Evolutionary conservation across 1,140 invertebrate genomes (phyloP).

Genomic region (Conus betulinus): DNA sequence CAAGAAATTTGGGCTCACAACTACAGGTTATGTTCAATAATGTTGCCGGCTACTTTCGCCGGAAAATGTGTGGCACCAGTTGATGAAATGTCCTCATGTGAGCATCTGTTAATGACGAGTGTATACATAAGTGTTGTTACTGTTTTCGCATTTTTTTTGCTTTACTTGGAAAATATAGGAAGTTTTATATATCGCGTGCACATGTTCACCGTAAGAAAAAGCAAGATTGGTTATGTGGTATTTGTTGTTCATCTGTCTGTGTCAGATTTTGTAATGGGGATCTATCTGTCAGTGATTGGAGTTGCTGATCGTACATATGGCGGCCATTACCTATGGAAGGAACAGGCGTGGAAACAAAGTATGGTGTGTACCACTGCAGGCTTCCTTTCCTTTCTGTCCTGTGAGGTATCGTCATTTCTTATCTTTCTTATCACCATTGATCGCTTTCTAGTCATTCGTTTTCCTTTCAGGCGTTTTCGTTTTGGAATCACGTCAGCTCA

Average conservation of each 20-base stretch:
- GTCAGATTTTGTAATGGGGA: not conserved
- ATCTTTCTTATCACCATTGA: conserved; percentile 1
- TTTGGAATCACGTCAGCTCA: not conserved
- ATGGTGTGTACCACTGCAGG: not conserved
- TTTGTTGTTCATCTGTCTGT: not conserved
- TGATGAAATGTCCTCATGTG: conserved; percentile 52
- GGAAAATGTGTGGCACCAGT: conserved; percentile 25
- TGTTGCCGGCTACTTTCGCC: conserved; percentile 30
- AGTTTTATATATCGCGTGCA: conserved; percentile 45
- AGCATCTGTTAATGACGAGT: conserved; percentile 42
- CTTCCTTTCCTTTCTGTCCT: not conserved
- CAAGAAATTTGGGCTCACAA: conserved; percentile 36
- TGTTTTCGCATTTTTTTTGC: conserved; percentile 45
- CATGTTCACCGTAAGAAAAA: conserved; percentile 8
- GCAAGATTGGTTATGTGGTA: conserved; percentile 23
- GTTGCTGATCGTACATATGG: not conserved
- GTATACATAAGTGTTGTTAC: conserved; percentile 41
- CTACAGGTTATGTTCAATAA: conserved; percentile 43
- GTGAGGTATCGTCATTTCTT: not conserved
- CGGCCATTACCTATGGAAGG: not conserved
- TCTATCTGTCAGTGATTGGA: not conserved
- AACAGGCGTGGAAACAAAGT: not conserved
- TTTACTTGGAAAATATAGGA: conserved; percentile 44
- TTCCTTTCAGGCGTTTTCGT: not conserved
- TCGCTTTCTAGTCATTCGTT: not conserved